Evolutionary conservation across 2,113 vertebrate species (phyloP).

Genomic region (Corvus cornix): DNA sequence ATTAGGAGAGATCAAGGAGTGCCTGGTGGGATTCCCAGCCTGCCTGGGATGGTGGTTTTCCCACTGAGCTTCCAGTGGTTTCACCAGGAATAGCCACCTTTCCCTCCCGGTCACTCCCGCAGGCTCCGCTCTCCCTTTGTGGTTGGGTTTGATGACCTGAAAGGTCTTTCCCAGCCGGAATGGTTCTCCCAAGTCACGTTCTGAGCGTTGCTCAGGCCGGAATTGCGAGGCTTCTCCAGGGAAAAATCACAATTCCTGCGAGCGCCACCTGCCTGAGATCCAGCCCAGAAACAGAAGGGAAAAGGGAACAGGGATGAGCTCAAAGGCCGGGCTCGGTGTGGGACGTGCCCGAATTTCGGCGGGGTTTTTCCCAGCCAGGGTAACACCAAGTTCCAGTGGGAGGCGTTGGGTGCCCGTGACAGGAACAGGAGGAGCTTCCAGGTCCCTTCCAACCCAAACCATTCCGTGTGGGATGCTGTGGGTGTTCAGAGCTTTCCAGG

Average conservation of each 20-base stretch:
- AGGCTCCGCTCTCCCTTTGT: not conserved
- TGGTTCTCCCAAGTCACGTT: not conserved
- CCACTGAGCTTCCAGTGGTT: not conserved
- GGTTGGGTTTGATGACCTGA: not conserved
- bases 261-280: not conserved
- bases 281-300: accelerated
- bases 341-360: not conserved
- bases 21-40: not conserved
- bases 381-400: not conserved
- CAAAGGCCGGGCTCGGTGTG: not conserved
- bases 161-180: not conserved
- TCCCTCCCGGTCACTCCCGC: not conserved
- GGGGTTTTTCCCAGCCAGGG: not conserved
- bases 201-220: accelerated
- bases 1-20: conserved; percentile 17
- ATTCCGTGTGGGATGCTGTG: accelerated
- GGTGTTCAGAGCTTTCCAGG: not conserved
- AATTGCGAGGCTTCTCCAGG: accelerated
- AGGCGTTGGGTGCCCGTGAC: not conserved
- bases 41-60: not conserved
- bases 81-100: accelerated
- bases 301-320: not conserved
- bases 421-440: not conserved
- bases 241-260: not conserved
- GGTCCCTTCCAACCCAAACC: not conserved